phyloP scores from a whole-genome alignment of 2,797 vertebrate genomes.

The Molossus molossus region DNA sequence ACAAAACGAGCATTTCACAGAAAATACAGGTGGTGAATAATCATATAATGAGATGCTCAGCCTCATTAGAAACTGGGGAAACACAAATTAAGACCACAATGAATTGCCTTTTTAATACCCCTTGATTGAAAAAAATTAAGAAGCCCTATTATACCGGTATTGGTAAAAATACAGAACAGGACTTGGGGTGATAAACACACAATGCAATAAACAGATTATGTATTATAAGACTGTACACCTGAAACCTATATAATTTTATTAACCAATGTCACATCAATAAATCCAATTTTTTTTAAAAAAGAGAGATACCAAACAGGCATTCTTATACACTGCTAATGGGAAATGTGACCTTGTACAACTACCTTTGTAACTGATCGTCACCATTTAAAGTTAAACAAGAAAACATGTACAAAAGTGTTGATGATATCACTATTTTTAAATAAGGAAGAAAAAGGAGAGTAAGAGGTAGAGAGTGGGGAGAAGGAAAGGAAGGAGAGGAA shows the following conservation, averaged over 20 bases:
- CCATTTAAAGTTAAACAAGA: background rate
- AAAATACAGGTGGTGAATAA: background rate
- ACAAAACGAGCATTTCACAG: constrained; percentile 36
- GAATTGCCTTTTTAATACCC: constrained; percentile 1
- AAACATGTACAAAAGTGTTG: background rate
- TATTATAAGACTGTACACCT: background rate
- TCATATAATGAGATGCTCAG: background rate
- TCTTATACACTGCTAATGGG: background rate
- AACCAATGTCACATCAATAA: background rate
- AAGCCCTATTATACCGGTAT: background rate
- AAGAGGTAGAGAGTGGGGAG: background rate
- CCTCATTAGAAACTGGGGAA: background rate
- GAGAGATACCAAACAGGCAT: background rate
- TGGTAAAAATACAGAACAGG: background rate
- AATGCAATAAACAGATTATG: background rate
- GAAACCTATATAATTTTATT: background rate
- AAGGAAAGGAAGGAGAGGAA: background rate
- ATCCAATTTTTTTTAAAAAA: background rate
- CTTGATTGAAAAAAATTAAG: background rate
- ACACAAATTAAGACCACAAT: constrained; percentile 18
- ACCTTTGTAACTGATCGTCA: background rate
- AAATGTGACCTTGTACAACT: background rate
- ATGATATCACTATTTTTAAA: background rate
- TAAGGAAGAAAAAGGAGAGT: background rate
- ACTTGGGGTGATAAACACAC: background rate